Percentiles rank a stretch among this genome's conserved stretches.
phyloP scores from a whole-genome alignment of 1,140 invertebrate genomes.

The Bradynema listronoti region DNA sequence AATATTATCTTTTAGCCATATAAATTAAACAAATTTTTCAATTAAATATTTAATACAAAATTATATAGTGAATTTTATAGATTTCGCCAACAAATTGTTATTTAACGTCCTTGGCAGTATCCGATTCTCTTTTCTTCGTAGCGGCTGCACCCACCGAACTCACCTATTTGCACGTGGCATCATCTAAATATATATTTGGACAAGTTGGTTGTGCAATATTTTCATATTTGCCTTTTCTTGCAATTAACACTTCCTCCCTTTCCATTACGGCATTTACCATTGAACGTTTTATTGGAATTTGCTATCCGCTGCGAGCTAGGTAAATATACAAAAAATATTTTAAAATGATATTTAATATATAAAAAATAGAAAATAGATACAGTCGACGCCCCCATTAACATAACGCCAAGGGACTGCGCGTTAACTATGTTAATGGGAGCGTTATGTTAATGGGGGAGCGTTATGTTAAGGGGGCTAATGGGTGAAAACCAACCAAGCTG shows the following conservation, averaged over 20 bases:
- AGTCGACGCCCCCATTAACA: no score
- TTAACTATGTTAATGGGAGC: no score
- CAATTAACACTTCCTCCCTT: constrained; percentile 64
- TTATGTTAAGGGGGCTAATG: no score
- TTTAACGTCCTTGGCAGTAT: constrained; percentile 64
- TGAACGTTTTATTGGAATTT: constrained; percentile 65
- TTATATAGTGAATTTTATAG: constrained; percentile 61
- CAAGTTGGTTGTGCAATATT: constrained; percentile 64
- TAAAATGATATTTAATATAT: constrained; percentile 5
- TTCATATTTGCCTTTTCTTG: constrained; percentile 67
- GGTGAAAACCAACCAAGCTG: no score
- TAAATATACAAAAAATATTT: constrained; percentile 16
- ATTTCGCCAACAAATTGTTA: constrained; percentile 67
- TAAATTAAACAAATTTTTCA: neutral
- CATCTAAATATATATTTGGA: constrained; percentile 65
- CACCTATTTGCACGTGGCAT: constrained; percentile 63
- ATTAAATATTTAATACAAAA: constrained; percentile 27
- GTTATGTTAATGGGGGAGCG: no score
- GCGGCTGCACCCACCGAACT: constrained; percentile 65
- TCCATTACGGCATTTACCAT: constrained; percentile 68
- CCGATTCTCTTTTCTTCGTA: constrained; percentile 64
- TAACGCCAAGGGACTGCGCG: no score
- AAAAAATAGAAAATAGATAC: neutral
- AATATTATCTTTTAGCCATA: no score
- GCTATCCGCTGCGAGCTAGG: constrained; percentile 63